Evolutionary conservation across 2,888 invertebrate species (phyloP).

Genomic region (Lepeophtheirus nordmannii): DNA sequence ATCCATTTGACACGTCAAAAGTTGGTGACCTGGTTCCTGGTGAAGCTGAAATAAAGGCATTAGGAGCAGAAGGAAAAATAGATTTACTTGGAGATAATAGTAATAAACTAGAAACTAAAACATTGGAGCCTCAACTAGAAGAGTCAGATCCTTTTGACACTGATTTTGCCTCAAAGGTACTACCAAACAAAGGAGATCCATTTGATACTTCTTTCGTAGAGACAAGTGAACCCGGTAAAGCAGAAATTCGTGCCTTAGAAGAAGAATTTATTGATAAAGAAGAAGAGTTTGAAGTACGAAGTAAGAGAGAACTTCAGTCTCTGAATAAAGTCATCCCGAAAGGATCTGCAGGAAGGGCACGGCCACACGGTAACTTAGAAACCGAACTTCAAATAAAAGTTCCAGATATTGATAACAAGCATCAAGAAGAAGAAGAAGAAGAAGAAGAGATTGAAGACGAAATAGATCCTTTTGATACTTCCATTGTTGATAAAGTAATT

Average conservation of each 20-base stretch:
- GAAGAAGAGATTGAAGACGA: slow-evolving; percentile 29
- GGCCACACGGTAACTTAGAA: slow-evolving; percentile 4
- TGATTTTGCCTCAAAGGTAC: slow-evolving; percentile 26
- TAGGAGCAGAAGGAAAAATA: not conserved
- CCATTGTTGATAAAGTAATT: slow-evolving; percentile 40
- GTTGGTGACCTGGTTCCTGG: slow-evolving; percentile 57
- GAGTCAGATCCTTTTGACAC: slow-evolving; percentile 28
- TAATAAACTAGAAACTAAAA: not conserved
- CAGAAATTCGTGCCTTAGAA: slow-evolving; percentile 14
- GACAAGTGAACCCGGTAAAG: slow-evolving; percentile 13
- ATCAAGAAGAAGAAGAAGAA: slow-evolving; percentile 29
- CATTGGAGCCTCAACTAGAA: not conserved
- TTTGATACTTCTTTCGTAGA: slow-evolving; percentile 21
- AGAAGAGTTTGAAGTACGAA: slow-evolving; percentile 30
- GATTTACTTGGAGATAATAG: not conserved
- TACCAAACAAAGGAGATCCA: slow-evolving; percentile 22
- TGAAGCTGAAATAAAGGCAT: slow-evolving; percentile 42
- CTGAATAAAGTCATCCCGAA: not conserved
- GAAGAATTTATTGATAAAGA: slow-evolving; percentile 32
- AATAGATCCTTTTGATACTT: slow-evolving; percentile 51
- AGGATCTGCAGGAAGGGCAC: slow-evolving; percentile 15
- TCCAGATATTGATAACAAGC: slow-evolving; percentile 27
- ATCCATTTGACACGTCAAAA: slow-evolving; percentile 58
- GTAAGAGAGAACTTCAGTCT: slow-evolving; percentile 13
- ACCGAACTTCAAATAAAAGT: not conserved